phyloP scores from a whole-genome alignment of 2,888 invertebrate species.

The Megastigmus dorsalis region DNA sequence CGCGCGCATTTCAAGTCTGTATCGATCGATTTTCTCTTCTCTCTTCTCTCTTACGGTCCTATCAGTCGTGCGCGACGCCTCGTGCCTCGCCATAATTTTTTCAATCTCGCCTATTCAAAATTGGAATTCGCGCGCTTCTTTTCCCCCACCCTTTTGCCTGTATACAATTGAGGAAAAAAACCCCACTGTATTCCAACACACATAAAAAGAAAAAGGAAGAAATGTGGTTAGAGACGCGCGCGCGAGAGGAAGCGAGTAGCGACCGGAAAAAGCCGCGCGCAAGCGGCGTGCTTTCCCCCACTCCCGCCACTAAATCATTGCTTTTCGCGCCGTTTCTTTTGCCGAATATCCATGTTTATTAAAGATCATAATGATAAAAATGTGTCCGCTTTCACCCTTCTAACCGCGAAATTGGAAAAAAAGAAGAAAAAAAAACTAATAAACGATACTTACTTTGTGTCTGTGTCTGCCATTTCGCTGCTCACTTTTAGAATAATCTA shows the following conservation, averaged over 20 bases:
- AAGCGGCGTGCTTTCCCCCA: conserved; percentile 35
- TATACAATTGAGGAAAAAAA: neutral
- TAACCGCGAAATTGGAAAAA: conserved; percentile 48
- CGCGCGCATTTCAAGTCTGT: neutral
- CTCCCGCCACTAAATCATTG: neutral
- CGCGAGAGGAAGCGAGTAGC: conserved; percentile 37
- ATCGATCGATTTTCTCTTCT: neutral
- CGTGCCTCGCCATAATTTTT: neutral
- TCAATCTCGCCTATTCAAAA: neutral
- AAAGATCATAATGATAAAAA: too few species aligned
- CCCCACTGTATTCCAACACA: neutral
- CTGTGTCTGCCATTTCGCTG: conserved; percentile 64
- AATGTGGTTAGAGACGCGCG: conserved; percentile 4
- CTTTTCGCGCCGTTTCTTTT: conserved; percentile 53
- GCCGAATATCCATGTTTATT: too few species aligned
- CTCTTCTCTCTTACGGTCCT: too few species aligned
- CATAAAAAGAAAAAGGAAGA: neutral
- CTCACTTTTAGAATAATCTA: neutral
- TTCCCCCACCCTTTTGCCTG: neutral
- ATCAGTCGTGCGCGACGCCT: neutral
- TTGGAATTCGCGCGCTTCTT: conserved; percentile 1
- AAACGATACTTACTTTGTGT: conserved; percentile 60
- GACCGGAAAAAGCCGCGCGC: conserved; percentile 27
- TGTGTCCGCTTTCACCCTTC: too few species aligned
- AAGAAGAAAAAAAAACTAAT: neutral